phyloP scores from a whole-genome alignment of 2,888 invertebrate genomes.

The Ophioninae sp. region DNA sequence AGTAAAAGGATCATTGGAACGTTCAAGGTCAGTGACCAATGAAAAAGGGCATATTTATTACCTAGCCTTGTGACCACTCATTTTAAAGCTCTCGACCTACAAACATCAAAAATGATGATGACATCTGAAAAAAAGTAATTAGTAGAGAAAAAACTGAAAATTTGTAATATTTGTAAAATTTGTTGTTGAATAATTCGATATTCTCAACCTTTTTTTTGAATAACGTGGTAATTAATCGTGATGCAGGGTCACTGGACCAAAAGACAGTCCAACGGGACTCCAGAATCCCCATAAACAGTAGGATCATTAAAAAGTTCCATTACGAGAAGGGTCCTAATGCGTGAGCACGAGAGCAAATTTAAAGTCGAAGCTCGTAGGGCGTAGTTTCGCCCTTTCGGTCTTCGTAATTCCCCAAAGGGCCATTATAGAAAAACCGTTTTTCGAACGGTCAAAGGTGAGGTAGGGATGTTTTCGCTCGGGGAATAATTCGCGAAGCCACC shows the following conservation, averaged over 20 bases:
- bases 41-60: too few relatives aligned
- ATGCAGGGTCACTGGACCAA: too few relatives aligned
- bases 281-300: background rate
- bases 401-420: conserved; percentile 17
- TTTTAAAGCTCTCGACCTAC: background rate
- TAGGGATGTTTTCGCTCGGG: conserved; percentile 64
- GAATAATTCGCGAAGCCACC: conserved; percentile 63
- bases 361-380: background rate
- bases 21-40: too few relatives aligned
- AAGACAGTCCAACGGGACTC: too few relatives aligned
- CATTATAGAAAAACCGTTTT: conserved; percentile 54
- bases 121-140: background rate
- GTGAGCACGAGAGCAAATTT: background rate
- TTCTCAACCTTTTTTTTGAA: background rate
- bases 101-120: background rate
- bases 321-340: background rate
- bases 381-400: background rate
- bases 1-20: too few relatives aligned
- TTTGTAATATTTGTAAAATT: background rate
- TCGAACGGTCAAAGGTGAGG: conserved; percentile 31
- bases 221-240: too few relatives aligned
- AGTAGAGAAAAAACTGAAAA: background rate
- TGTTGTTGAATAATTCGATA: background rate
- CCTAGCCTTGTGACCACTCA: background rate
- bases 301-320: background rate